Conservation (phyloP, 2,888 invertebrate genomes). For the Leucania comma region DNA sequence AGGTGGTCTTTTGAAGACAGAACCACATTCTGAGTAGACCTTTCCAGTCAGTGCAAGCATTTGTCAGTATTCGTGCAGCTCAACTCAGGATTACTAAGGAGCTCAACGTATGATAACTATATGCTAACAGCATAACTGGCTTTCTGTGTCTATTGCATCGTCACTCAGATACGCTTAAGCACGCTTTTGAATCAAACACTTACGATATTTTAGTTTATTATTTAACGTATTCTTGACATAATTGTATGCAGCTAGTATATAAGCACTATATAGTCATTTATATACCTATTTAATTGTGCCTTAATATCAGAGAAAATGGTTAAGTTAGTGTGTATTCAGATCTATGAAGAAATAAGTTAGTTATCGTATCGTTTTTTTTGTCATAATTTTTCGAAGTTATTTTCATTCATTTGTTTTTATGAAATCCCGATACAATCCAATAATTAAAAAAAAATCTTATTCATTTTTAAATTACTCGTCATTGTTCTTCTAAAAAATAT, state of each 20-base stretch:
- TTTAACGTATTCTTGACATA: conserved; percentile 37
- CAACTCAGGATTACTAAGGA: too few relatives aligned
- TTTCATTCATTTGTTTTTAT: conserved; percentile 15
- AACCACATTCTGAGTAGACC: too few relatives aligned
- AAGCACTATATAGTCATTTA: conserved; percentile 71
- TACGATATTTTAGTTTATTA: conserved; percentile 18
- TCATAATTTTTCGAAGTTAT: conserved; percentile 5
- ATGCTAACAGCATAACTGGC: too few relatives aligned
- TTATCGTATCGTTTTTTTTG: conserved; percentile 10
- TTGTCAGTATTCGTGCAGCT: too few relatives aligned
- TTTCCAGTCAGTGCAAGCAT: too few relatives aligned
- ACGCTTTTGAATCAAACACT: not conserved
- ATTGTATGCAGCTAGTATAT: conserved; percentile 50
- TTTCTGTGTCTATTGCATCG: too few relatives aligned
- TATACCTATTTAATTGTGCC: conserved; percentile 74
- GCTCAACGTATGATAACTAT: too few relatives aligned
- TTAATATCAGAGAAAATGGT: conserved; percentile 66
- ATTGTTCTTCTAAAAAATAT: not conserved
- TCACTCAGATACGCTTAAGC: not conserved
- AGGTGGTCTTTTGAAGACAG: too few relatives aligned
- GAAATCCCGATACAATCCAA: not conserved
- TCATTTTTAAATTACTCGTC: not conserved
- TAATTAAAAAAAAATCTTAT: not conserved
- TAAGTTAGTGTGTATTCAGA: conserved; percentile 54
- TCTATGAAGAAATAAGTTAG: conserved; percentile 50